Conservation (phyloP, 2,888 invertebrate genomes). For the Lasioglossum lativentre region DNA sequence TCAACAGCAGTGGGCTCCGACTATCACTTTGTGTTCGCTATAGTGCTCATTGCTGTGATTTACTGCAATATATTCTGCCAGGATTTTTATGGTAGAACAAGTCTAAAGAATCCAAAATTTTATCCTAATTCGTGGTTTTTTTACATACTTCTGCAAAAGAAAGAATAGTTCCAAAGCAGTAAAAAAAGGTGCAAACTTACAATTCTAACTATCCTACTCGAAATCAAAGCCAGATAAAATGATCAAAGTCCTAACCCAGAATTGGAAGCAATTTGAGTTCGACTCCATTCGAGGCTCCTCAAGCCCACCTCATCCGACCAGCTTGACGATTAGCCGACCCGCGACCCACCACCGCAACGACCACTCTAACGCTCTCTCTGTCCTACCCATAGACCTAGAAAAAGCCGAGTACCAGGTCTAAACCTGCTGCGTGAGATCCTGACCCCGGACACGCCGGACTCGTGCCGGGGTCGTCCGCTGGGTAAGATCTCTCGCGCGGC, state of each 20-base stretch:
- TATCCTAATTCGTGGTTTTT: background rate
- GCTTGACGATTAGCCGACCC: constrained; percentile 39
- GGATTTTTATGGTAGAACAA: background rate
- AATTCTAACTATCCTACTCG: background rate
- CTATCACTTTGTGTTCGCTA: background rate
- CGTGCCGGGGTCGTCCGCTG: constrained; percentile 85
- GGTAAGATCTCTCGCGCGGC: constrained; percentile 90
- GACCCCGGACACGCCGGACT: constrained; percentile 84
- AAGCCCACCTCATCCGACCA: constrained; percentile 27
- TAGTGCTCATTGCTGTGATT: too few species aligned
- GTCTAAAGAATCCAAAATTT: background rate
- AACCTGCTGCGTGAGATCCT: constrained; percentile 89
- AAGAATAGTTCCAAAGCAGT: background rate
- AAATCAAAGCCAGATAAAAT: background rate
- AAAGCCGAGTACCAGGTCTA: constrained; percentile 98
- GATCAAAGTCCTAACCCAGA: background rate
- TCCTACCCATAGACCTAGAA: constrained; percentile 90
- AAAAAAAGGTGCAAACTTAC: too few species aligned
- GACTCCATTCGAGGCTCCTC: background rate
- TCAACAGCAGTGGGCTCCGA: background rate
- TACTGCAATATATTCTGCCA: background rate
- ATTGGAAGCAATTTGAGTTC: background rate
- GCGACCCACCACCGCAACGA: constrained; percentile 49
- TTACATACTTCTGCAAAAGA: background rate
- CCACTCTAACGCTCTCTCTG: constrained; percentile 72